phyloP scores from a whole-genome alignment of 2,113 vertebrate genomes.

The Ahaetulla prasina region DNA sequence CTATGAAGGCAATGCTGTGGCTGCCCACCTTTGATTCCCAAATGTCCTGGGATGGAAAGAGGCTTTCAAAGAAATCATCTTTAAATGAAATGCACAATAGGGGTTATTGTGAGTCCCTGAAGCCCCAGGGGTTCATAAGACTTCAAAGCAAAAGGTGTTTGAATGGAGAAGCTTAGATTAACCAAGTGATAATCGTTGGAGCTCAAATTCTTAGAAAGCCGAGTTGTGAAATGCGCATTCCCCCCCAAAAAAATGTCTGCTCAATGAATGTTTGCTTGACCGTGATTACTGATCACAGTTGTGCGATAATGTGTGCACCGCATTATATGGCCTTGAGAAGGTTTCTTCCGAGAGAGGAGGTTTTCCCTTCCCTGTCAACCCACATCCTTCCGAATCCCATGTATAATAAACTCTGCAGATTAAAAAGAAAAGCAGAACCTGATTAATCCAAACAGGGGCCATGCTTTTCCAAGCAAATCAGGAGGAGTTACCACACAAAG shows the following conservation, averaged over 20 bases:
- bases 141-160: neutral
- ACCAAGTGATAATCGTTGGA: neutral
- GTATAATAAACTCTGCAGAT: neutral
- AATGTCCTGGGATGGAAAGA: neutral
- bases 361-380: slow-evolving; percentile 18
- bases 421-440: neutral
- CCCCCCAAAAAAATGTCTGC: no score
- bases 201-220: neutral
- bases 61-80: neutral
- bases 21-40: slow-evolving; percentile 18
- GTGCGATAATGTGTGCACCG: neutral
- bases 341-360: neutral
- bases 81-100: neutral
- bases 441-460: neutral
- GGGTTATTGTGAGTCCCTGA: neutral
- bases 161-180: neutral
- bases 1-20: neutral
- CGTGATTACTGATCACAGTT: neutral
- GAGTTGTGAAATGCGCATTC: neutral
- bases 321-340: neutral
- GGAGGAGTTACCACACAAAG: neutral
- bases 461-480: slow-evolving; percentile 5
- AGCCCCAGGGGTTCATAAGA: neutral
- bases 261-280: neutral
- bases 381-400: neutral